Evolutionary conservation across 2,113 vertebrate species (phyloP).

Genomic region (Dipodomys stephensi): DNA sequence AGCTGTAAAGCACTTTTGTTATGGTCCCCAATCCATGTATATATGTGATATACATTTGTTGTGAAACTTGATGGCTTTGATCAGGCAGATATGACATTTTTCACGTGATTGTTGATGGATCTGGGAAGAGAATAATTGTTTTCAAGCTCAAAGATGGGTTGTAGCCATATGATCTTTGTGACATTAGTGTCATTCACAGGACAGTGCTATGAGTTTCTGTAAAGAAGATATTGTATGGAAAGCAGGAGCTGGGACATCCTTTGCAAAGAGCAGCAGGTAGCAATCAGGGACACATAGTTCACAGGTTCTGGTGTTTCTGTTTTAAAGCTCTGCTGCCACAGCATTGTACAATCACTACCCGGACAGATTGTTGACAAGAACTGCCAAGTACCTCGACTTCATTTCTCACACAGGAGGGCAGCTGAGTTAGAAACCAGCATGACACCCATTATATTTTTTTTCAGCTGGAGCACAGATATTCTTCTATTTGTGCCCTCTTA

Average conservation of each 20-base stretch:
- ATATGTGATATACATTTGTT: constrained; percentile 31
- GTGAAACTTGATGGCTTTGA: constrained; percentile 1
- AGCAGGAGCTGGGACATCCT: neutral
- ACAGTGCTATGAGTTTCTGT: neutral
- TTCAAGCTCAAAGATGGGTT: constrained; percentile 33
- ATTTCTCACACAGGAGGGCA: constrained; percentile 66
- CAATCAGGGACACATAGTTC: constrained; percentile 75
- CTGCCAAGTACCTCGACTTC: constrained; percentile 69
- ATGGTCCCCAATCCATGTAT: neutral
- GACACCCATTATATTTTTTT: constrained; percentile 54
- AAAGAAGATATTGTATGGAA: constrained; percentile 13
- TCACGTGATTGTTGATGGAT: constrained; percentile 55
- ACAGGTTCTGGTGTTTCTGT: constrained; percentile 71
- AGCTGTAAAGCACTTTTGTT: neutral
- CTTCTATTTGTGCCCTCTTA: constrained; percentile 64
- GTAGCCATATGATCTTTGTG: constrained; percentile 50
- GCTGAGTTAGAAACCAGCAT: constrained; percentile 55
- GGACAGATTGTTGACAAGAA: constrained; percentile 78
- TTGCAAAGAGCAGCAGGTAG: constrained; percentile 62
- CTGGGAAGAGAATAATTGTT: constrained; percentile 65
- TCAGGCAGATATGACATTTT: constrained; percentile 42
- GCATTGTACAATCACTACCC: neutral
- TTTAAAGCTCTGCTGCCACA: constrained; percentile 66
- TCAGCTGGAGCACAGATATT: constrained; percentile 77
- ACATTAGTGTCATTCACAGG: constrained; percentile 51